A percentile compares a stretch with the other conserved stretches of the same genome.
Conservation (phyloP, 92 coral and sea anemone genomes). For the Epizoanthus stellaris region DNA sequence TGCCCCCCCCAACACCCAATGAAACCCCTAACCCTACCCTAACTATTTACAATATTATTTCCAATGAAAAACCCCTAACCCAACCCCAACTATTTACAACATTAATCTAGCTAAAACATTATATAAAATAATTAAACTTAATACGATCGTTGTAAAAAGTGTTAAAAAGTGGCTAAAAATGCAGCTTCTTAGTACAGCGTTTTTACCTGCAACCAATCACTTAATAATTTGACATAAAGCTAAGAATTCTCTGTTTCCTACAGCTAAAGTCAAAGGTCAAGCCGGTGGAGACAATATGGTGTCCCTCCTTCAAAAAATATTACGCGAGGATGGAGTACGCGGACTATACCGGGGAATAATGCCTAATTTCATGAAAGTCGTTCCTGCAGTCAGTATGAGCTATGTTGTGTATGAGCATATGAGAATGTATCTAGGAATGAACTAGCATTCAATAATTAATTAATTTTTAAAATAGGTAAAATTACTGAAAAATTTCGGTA, state of each 20-base stretch:
- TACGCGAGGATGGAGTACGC: conserved; percentile 90
- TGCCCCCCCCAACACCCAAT: too few relatives aligned
- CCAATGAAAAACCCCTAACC: too few relatives aligned
- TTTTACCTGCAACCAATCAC: too few relatives aligned
- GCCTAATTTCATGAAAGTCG: conserved; percentile 97
- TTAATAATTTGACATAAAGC: not conserved
- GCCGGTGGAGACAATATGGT: conserved; percentile 83
- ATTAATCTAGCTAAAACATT: too few relatives aligned
- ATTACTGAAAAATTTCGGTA: not conserved
- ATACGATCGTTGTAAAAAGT: too few relatives aligned
- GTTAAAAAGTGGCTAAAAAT: too few relatives aligned
- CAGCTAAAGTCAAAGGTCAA: conserved; percentile 69
- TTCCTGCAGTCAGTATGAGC: conserved; percentile 99
- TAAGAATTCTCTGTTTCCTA: not conserved
- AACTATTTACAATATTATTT: too few relatives aligned
- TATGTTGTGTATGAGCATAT: conserved; percentile 95
- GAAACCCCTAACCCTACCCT: too few relatives aligned
- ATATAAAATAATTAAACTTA: too few relatives aligned
- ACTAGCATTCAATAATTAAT: conserved; percentile 18
- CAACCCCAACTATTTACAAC: too few relatives aligned
- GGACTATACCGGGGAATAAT: conserved; percentile 96
- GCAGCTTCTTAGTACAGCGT: too few relatives aligned
- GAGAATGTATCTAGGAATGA: conserved; percentile 83
- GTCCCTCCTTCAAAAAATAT: conserved; percentile 67
- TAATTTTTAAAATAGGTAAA: not conserved